Evolutionary conservation across 2,797 vertebrate species (phyloP), one percentile per base, ranked within the genome.

Genomic region (Nannoperca obscura): DNA sequence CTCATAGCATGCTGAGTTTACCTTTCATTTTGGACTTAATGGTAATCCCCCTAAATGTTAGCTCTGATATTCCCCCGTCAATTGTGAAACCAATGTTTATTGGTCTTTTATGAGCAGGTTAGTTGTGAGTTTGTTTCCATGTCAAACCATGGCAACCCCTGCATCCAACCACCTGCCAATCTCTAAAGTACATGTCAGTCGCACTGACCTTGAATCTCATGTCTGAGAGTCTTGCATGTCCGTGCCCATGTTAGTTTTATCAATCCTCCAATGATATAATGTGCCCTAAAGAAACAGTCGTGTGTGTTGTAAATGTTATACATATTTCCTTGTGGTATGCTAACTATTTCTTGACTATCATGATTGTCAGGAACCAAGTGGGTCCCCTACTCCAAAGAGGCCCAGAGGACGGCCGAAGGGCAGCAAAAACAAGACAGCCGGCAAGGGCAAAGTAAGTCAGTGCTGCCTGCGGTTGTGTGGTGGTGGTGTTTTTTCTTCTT

Each of bases 321-420:
- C 1, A 14, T 24, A 6, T 17, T 1, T 22, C 7, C 36, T 32
- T 61, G 4, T 49, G 2, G 22, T 24, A 6, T 24, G 55, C 55
- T 66, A 42, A 83, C 27, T 30, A 2, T 32, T 12, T 34, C 50
- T 19, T 40, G 30, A 8, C 19, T 13, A 2, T 69, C 60, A 78
- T 46, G 47, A 86, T 67, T 76, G 44, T 88, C 95, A 98, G 96
- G 97, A 98, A 76, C 95, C 97, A 75, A 98, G 96, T 1, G 97
- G 97, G 72, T 97, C 97, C 77, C 97, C 97, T 0, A 95, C 95
- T 90, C 96, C 97, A 69, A 99, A 98, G 95, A 97, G 97, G 95
- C 94, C 97, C 85, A 95, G 97, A 76, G 97, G 97, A 87, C 95
- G 97, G 85, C 97, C 97, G 3, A 98, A 97, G 95, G 97, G 97